phyloP scores from a whole-genome alignment of 2,113 vertebrate species.

The Gallinago media region DNA sequence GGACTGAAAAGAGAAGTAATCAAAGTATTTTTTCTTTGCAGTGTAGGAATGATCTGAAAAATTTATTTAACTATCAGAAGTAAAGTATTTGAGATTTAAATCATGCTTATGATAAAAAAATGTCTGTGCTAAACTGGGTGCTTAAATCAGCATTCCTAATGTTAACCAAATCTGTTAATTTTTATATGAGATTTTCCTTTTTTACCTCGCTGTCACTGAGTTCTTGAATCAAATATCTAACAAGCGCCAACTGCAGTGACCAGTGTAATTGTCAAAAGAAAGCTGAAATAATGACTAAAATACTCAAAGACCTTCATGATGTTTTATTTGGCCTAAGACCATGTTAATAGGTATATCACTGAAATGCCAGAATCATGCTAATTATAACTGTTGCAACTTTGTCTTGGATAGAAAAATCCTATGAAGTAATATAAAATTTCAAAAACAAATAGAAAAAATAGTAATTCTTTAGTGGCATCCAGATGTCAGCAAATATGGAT shows the following conservation, averaged over 20 bases:
- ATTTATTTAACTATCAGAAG: not conserved
- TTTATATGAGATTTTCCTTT: not conserved
- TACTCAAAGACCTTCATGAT: not conserved
- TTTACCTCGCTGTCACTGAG: not conserved
- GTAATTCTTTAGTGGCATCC: not conserved
- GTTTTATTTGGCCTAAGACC: not conserved
- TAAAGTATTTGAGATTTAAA: not conserved
- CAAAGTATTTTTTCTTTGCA: not conserved
- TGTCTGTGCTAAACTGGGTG: not conserved
- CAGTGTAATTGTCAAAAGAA: not conserved
- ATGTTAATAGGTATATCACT: not conserved
- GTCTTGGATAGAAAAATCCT: not conserved
- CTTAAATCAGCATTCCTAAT: not conserved
- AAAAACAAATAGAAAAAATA: not conserved
- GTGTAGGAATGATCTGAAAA: not conserved
- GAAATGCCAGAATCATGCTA: not conserved
- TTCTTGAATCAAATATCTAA: not conserved
- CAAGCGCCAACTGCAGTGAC: not conserved
- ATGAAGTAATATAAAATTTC: not conserved
- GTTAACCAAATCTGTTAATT: not conserved
- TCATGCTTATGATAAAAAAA: not conserved
- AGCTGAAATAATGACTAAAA: not conserved
- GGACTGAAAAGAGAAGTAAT: not conserved
- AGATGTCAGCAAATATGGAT: not conserved
- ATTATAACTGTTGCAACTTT: not conserved